phyloP scores from a whole-genome alignment of 2,113 vertebrate genomes.

The Nematolebias whitei region DNA sequence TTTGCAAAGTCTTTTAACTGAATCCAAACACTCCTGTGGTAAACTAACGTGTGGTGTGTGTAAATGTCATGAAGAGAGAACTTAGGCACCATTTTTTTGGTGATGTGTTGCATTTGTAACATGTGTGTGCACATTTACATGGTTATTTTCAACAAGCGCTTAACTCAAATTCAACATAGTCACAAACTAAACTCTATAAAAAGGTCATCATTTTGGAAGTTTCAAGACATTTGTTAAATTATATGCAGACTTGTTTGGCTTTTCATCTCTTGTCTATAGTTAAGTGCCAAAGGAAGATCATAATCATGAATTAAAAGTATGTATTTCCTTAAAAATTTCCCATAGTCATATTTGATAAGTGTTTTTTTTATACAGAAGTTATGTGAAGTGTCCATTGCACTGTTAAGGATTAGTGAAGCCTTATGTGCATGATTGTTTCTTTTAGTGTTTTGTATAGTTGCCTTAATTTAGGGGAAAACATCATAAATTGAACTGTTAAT shows the following conservation, averaged over 20 bases:
- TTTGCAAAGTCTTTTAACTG: background rate
- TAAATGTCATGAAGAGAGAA: too few relatives aligned
- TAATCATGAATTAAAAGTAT: slow-evolving; percentile 6
- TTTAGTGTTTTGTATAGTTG: slow-evolving; percentile 37
- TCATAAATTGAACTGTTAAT: slow-evolving; percentile 13
- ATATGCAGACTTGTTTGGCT: slow-evolving; percentile 25
- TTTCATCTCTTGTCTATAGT: slow-evolving; percentile 18
- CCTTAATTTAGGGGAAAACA: slow-evolving; percentile 34
- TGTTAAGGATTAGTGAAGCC: slow-evolving; percentile 40
- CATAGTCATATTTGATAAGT: background rate
- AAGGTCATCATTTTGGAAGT: background rate
- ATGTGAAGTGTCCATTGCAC: slow-evolving; percentile 13
- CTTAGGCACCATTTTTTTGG: too few relatives aligned
- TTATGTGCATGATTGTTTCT: slow-evolving; percentile 42
- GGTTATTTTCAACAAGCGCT: too few relatives aligned
- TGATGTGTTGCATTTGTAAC: too few relatives aligned
- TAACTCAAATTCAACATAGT: too few relatives aligned
- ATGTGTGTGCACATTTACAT: background rate
- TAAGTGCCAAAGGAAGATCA: slow-evolving; percentile 59
- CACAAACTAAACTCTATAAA: background rate
- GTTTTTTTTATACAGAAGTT: slow-evolving; percentile 24
- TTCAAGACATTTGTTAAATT: slow-evolving; percentile 17
- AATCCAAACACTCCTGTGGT: too few relatives aligned
- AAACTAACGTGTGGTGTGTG: too few relatives aligned
- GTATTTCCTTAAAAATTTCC: slow-evolving; percentile 7